Conservation (phyloP, 1,140 invertebrate species). For the Eurytemora carolleeae region DNA sequence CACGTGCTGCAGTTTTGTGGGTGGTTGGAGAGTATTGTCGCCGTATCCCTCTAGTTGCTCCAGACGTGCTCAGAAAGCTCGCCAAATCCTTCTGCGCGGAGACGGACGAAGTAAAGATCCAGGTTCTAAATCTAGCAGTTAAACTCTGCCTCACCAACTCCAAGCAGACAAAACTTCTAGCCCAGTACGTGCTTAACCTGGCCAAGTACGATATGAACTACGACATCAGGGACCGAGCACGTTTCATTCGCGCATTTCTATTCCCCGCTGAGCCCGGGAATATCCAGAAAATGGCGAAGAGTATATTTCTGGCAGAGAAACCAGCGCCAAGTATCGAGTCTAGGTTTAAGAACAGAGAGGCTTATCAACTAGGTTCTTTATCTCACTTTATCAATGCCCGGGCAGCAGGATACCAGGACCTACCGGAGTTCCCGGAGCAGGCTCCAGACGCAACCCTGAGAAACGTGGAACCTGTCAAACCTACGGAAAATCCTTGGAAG, state of each 20-base stretch:
- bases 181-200: conserved; percentile 84
- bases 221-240: conserved; percentile 80
- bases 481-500: conserved; percentile 17
- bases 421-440: conserved; percentile 60
- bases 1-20: conserved; percentile 67
- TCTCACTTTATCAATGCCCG: conserved; percentile 78
- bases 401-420: conserved; percentile 53
- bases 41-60: conserved; percentile 58
- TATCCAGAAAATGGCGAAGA: conserved; percentile 47
- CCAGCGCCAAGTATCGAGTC: conserved; percentile 65
- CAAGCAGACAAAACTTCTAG: conserved; percentile 61
- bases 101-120: conserved; percentile 22
- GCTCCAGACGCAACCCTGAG: conserved; percentile 54
- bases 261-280: conserved; percentile 36
- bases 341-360: conserved; percentile 50
- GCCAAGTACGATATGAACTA: conserved; percentile 96
- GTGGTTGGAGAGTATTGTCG: conserved; percentile 78
- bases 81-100: conserved; percentile 81
- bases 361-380: conserved; percentile 79
- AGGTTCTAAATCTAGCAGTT: conserved; percentile 71
- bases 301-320: conserved; percentile 74
- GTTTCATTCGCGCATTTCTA: conserved; percentile 63
- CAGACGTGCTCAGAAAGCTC: conserved; percentile 76
- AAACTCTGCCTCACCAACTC: conserved; percentile 79
- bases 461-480: conserved; percentile 40